A percentile compares a stretch with the other conserved stretches of the same genome.
Conservation (phyloP, 2,888 invertebrate genomes). For the Mellilla xanthometata region DNA sequence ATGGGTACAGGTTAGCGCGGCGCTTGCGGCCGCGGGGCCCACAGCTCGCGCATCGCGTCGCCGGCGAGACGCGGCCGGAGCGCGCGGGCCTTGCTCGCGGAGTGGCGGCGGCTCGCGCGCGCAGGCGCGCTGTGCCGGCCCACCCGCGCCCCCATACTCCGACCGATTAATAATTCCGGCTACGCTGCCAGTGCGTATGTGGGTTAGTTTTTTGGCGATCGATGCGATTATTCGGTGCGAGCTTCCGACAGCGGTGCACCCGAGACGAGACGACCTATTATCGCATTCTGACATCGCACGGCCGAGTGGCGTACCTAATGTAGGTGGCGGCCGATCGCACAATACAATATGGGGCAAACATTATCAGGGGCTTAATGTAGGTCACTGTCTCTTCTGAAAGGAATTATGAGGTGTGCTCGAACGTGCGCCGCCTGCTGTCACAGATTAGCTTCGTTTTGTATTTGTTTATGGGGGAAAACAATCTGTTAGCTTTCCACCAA, state of each 20-base stretch:
- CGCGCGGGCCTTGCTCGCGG: constrained; percentile 77
- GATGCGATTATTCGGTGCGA: constrained; percentile 77
- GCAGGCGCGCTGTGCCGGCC: constrained; percentile 54
- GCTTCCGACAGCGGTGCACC: constrained; percentile 69
- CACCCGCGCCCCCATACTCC: constrained; percentile 66
- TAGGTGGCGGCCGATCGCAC: constrained; percentile 28
- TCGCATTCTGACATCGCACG: constrained; percentile 58
- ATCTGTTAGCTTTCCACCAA: too few relatives aligned
- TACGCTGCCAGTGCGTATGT: constrained; percentile 82
- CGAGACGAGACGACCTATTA: constrained; percentile 68
- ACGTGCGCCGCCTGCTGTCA: constrained; percentile 1
- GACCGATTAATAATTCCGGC: constrained; percentile 80
- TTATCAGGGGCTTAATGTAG: constrained; percentile 31
- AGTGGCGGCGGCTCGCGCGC: constrained; percentile 69
- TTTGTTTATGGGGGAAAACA: background rate
- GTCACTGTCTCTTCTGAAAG: constrained; percentile 33
- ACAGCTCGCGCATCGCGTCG: constrained; percentile 75
- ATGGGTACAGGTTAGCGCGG: constrained; percentile 87
- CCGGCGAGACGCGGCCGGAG: constrained; percentile 71
- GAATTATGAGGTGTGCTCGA: constrained; percentile 20
- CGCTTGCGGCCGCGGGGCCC: constrained; percentile 79
- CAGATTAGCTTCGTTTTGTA: background rate
- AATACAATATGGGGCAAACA: constrained; percentile 33
- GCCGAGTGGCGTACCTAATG: constrained; percentile 40
- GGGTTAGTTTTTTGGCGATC: constrained; percentile 83